A percentile compares a stretch with the other conserved stretches of the same genome.
Conservation (phyloP, 2,113 vertebrate genomes). For the Odocoileus virginianus region DNA sequence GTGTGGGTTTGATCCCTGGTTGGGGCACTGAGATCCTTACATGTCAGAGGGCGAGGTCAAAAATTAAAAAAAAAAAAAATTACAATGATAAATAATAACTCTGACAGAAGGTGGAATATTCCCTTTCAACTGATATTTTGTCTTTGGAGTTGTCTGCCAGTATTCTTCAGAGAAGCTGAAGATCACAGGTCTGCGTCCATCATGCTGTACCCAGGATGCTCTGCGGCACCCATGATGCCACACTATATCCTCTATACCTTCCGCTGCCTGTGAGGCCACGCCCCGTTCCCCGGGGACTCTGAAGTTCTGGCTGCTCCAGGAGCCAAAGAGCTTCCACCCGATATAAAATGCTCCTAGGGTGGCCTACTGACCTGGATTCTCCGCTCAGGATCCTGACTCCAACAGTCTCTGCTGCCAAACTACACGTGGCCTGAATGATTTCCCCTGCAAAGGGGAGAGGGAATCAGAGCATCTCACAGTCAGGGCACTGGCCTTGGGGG, state of each 20-base stretch:
- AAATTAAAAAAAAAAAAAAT: background rate
- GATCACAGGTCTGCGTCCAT: background rate
- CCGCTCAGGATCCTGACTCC: constrained; percentile 26
- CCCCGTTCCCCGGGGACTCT: background rate
- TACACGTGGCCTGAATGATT: background rate
- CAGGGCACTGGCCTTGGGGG: background rate
- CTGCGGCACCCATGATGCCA: background rate
- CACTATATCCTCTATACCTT: background rate
- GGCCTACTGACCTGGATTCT: constrained; percentile 68
- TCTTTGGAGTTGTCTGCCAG: background rate
- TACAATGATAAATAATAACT: background rate
- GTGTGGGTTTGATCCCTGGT: background rate
- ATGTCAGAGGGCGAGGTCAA: background rate
- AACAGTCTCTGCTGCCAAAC: constrained; percentile 37
- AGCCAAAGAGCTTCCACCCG: constrained; percentile 16
- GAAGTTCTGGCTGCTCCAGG: background rate
- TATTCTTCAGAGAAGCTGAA: background rate
- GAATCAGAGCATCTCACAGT: constrained; percentile 3
- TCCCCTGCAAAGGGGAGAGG: background rate
- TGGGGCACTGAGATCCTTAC: background rate
- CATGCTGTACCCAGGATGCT: background rate
- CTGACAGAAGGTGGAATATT: background rate
- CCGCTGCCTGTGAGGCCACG: background rate
- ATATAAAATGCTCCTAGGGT: background rate
- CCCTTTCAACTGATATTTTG: background rate